Evolutionary conservation across 2,113 vertebrate species (phyloP), one percentile per base, ranked within the genome.

Genomic region (Zosterops lateralis): DNA sequence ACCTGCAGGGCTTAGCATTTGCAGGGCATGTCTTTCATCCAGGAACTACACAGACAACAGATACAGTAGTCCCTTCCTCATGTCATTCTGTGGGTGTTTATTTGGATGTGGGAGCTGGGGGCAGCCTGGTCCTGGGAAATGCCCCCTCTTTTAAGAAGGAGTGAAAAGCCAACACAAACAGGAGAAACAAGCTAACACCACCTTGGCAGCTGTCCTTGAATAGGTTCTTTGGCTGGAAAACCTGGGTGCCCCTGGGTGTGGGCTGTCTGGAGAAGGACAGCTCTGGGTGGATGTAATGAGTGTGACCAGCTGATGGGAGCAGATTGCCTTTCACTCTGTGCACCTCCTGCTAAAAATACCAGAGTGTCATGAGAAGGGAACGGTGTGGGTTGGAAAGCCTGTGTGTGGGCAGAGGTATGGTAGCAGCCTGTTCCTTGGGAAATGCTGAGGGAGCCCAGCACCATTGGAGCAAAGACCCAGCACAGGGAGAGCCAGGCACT

Each of bases 401-500:
- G 56, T 20, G 82, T 47, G 84, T 94, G 84, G 84, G 54, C 77
- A 84, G 78, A 20, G 62, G 8, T 24, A 19, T 29, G 70, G 65
- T 7, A 87, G 87, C 87, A 78, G 81, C 61, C 77, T 91, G 80
- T 78, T 96, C 89, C 44, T 71, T 0, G 70, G 87, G 77, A 50
- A 31, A 4, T 7, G 57, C 90, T 65, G 77, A 73, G 82, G 61
- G 79, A 78, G 60, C 51, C 18, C 25, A 7, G 44, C 51, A 54
- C 81, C 0, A 0, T 6, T 40, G 62, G 71, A 91, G 36, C 7
- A 1, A 29, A 73, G 73, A 54, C 32, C 38, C 78, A 44, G 57
- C n/a, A 29, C 44, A 4, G 0, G 0, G 31, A 50, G 26, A 77
- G 17, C 45, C 67, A 15, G 71, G 45, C 22, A 4, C 0, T 51